Percentiles rank a stretch among this genome's conserved stretches.
Evolutionary conservation across 2,888 invertebrate genomes (phyloP).

Genomic region (Pegoplata infirma): DNA sequence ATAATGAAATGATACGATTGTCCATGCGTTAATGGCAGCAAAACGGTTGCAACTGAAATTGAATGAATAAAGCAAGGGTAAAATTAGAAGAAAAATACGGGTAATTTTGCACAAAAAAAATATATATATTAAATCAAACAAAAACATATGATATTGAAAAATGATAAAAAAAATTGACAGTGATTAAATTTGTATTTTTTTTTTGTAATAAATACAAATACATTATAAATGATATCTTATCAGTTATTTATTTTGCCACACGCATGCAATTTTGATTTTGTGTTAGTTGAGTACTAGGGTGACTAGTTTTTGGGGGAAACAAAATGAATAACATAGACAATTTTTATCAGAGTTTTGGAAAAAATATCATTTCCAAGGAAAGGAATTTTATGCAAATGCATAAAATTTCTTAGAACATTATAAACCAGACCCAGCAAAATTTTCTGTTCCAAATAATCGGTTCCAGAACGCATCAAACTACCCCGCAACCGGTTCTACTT

Average conservation of each 20-base stretch:
- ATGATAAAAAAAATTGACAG: constrained; percentile 4
- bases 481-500: too few species aligned
- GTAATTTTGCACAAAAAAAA: constrained; percentile 11
- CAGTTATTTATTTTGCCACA: neutral
- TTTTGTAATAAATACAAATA: too few species aligned
- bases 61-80: constrained; percentile 14
- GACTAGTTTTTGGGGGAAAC: too few species aligned
- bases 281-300: too few species aligned
- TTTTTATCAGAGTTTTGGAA: too few species aligned
- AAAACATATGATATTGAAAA: constrained; percentile 1
- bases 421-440: too few species aligned
- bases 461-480: too few species aligned
- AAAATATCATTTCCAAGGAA: too few species aligned
- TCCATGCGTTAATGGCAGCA: constrained; percentile 68
- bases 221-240: constrained; percentile 43
- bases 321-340: too few species aligned
- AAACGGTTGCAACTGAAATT: constrained; percentile 75
- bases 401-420: too few species aligned
- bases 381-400: too few species aligned
- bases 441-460: too few species aligned
- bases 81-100: constrained; percentile 15
- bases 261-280: neutral
- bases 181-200: constrained; percentile 14
- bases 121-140: constrained; percentile 20
- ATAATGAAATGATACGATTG: constrained; percentile 69